Percentiles rank a stretch among this genome's conserved stretches.
Evolutionary conservation across 2,797 vertebrate species (phyloP).

Genomic region (Rhincodon typus): DNA sequence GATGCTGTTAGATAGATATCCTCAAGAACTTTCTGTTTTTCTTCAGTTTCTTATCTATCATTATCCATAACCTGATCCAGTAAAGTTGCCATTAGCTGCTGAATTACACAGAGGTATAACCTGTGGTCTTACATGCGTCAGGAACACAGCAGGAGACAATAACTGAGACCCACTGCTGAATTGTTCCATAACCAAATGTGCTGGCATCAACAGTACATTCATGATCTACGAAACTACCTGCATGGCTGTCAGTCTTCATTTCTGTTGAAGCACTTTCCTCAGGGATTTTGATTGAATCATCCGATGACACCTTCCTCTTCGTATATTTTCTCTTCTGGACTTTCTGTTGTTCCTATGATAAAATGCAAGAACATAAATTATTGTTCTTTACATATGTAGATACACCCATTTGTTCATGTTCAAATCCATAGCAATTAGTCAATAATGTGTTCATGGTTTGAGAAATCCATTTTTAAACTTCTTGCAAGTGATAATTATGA

Average conservation of each 20-base stretch:
- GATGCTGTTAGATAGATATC: no score
- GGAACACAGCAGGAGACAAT: conserved; percentile 92
- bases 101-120: conserved; percentile 20
- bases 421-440: not conserved
- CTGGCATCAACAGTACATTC: conserved; percentile 74
- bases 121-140: conserved; percentile 81
- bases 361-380: conserved; percentile 4
- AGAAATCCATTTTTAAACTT: not conserved
- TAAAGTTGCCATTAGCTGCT: not conserved
- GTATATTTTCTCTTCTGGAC: conserved; percentile 88
- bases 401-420: not conserved
- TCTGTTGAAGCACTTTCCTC: conserved; percentile 89
- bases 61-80: not conserved
- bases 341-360: conserved; percentile 85
- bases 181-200: conserved; percentile 65
- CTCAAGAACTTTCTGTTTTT: no score
- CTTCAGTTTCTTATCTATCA: no score
- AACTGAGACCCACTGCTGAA: conserved; percentile 72
- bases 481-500: not conserved
- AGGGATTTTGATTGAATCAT: conserved; percentile 69
- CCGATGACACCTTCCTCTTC: conserved; percentile 80
- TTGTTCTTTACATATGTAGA: not conserved
- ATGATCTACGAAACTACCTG: conserved; percentile 80
- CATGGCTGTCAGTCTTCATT: conserved; percentile 72
- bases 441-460: not conserved